Evolutionary conservation across 2,113 vertebrate species (phyloP), one percentile per base, ranked within the genome.

Genomic region (Microtus richardsoni): DNA sequence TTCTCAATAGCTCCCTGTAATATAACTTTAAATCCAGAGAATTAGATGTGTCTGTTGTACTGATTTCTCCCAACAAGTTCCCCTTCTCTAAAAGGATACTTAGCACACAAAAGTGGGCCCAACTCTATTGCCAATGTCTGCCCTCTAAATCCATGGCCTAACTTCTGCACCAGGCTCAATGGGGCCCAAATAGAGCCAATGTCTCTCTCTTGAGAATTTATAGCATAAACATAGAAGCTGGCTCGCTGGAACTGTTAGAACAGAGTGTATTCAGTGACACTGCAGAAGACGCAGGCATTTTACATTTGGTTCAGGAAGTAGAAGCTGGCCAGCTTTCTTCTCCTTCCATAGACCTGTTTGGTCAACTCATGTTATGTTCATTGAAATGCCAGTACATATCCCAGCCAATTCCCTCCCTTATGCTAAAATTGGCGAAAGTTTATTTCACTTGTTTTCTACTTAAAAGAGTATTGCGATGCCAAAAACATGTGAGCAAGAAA

Each of bases 401-500:
- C 82, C 47, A 90, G 52, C 60, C 47, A 80, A 6, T n/a, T 60
- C 7, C 4, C 39, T 83, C n/a, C 49, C 30, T 89, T 83, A 58
- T 92, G 36, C 19, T 85, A 47, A 79, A 73, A 5, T 92, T 93
- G 80, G 28, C 24, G 79, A 21, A 60, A 58, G 13, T 93, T 87
- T 47, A 83, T 78, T 95, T 88, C 44, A 89, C 28, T 89, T 92
- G 33, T 95, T 97, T 94, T 79, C 16, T 77, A 66, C 39, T 66
- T 95, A n/a, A 75, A 91, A 92, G 60, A 54, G 16, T 11, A 2
- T 33, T 78, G 17, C 52, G 28, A 19, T 73, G 24, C 77, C 47
- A 91, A 82, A 52, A 41, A 83, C 77, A 92, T 30, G 19, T 58
- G 44, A 95, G 74, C 7, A 95, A 93, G 54, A 79, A 90, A 88